A percentile compares a stretch with the other conserved stretches of the same genome.
These are phyloP conservation scores for Tineola bisselliella DNA, from an alignment of 2,888 invertebrate species.

Conservation along the genomic window DNA sequence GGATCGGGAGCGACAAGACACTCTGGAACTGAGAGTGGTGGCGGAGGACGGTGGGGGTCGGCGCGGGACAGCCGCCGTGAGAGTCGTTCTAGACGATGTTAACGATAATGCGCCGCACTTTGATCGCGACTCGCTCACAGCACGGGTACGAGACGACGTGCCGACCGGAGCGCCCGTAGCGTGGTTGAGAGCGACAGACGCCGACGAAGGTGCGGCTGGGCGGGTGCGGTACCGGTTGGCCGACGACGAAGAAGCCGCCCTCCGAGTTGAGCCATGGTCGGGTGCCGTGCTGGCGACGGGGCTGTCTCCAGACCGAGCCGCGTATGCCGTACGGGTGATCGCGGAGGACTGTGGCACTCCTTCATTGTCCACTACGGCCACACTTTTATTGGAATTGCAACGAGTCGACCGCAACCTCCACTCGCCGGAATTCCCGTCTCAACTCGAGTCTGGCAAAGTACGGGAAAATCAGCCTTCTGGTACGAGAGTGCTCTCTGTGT, in stretches of 20 bases:
- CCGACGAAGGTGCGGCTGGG: constrained; percentile 86
- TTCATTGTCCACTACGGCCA: constrained; percentile 79
- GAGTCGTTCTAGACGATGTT: constrained; percentile 86
- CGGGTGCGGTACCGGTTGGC: constrained; percentile 81
- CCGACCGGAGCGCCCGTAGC: constrained; percentile 89
- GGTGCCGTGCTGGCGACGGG: constrained; percentile 86
- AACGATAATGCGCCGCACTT: constrained; percentile 91
- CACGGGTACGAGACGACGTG: constrained; percentile 90
- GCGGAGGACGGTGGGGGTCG: constrained; percentile 83
- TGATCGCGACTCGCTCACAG: constrained; percentile 76
- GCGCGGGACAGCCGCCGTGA: constrained; percentile 83
- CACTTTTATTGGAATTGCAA: constrained; percentile 85
- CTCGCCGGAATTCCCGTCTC: constrained; percentile 84
- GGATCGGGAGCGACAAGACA: constrained; percentile 85
- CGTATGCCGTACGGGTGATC: constrained; percentile 86
- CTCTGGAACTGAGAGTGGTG: constrained; percentile 81
- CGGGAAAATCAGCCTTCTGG: constrained; percentile 84
- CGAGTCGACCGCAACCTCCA: constrained; percentile 95
- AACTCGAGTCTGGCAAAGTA: constrained; percentile 78
- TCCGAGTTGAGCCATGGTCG: constrained; percentile 84
- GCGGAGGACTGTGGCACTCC: constrained; percentile 89
- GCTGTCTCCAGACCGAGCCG: constrained; percentile 28
- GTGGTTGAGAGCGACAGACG: constrained; percentile 82
- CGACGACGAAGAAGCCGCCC: constrained; percentile 73
- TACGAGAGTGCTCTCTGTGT: constrained; percentile 78